These are phyloP conservation scores for Ramphastos sulfuratus DNA, from an alignment of 2,113 vertebrate genomes.

Conservation along the genomic window DNA sequence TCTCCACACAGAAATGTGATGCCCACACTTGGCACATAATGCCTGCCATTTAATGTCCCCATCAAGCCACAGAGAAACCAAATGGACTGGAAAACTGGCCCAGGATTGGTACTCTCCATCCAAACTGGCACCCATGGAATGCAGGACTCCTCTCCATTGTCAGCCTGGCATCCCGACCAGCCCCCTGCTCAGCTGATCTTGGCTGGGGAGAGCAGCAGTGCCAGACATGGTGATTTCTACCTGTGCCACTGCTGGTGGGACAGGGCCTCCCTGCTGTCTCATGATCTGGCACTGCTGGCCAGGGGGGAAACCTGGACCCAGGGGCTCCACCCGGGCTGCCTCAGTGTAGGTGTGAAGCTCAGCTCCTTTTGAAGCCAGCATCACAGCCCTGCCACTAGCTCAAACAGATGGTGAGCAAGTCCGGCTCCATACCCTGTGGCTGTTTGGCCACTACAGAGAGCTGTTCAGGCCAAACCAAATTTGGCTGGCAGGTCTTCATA, in stretches of 20 bases:
- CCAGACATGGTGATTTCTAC: not conserved
- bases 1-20: not conserved
- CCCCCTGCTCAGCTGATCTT: not conserved
- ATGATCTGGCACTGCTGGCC: not conserved
- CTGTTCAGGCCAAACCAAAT: not conserved
- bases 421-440: not conserved
- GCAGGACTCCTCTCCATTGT: not conserved
- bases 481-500: not conserved
- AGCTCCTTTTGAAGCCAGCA: rapidly evolving
- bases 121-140: not conserved
- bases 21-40: not conserved
- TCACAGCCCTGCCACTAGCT: not conserved
- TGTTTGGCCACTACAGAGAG: not conserved
- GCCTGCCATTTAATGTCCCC: not conserved
- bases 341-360: rapidly evolving
- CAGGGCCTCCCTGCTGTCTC: rapidly evolving
- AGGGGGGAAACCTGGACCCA: rapidly evolving
- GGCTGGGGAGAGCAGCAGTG: not conserved
- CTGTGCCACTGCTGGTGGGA: not conserved
- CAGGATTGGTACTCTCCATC: not conserved
- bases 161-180: not conserved
- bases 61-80: slow-evolving; percentile 19
- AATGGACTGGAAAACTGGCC: slow-evolving; percentile 54
- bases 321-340: not conserved
- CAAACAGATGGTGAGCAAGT: slow-evolving; percentile 12